phyloP scores from a whole-genome alignment of 2,888 invertebrate species.

The Blomia tropicalis region DNA sequence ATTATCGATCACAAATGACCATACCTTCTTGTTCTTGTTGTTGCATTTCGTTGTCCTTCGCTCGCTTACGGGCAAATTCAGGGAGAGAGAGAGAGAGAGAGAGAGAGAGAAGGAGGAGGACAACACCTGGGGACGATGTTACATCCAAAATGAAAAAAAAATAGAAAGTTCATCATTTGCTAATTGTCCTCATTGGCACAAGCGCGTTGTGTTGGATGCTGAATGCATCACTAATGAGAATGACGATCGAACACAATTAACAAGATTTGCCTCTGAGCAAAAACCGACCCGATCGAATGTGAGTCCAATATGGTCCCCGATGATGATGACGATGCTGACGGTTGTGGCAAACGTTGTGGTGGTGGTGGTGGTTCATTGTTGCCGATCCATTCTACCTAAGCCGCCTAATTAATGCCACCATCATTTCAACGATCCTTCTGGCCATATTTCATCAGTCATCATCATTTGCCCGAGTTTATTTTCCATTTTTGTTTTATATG shows the following conservation, averaged over 20 bases:
- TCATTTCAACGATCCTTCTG: conserved; percentile 10
- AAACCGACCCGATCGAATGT: not conserved
- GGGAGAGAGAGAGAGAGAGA: not conserved
- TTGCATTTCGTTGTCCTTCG: too few relatives aligned
- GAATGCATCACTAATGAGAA: conserved; percentile 10
- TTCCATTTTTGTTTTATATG: not conserved
- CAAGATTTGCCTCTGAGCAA: not conserved
- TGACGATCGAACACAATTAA: not conserved
- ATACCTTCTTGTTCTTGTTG: too few relatives aligned
- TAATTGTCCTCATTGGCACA: conserved; percentile 7
- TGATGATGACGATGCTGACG: too few relatives aligned
- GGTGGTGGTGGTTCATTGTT: conserved; percentile 1
- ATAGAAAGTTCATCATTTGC: not conserved
- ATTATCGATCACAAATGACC: too few relatives aligned
- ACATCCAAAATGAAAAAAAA: too few relatives aligned
- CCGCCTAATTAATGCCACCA: conserved; percentile 9
- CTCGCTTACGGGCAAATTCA: too few relatives aligned
- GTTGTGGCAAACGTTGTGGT: not conserved
- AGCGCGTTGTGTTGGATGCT: not conserved
- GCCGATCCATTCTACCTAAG: not conserved
- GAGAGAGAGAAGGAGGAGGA: not conserved
- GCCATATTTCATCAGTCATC: conserved; percentile 14
- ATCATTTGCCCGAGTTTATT: not conserved
- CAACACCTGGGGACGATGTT: too few relatives aligned
- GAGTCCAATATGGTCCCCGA: not conserved